Evolutionary conservation across 2,888 invertebrate genomes (phyloP).

Genomic region (Empis livida): DNA sequence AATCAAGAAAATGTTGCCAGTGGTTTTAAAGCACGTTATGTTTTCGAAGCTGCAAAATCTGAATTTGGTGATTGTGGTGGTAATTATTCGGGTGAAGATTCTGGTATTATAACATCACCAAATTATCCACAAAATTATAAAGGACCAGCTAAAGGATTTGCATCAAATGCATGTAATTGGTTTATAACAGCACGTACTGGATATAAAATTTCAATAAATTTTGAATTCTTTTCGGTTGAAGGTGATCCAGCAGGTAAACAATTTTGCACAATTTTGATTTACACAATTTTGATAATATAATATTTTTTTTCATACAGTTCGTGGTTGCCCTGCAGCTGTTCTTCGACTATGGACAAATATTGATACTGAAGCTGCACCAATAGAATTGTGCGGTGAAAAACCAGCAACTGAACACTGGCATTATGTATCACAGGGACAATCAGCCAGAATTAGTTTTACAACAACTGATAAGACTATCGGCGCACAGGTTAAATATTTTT

Average conservation of each 20-base stretch:
- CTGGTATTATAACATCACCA: constrained; percentile 75
- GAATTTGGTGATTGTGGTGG: constrained; percentile 89
- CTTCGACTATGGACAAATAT: constrained; percentile 68
- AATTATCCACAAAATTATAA: constrained; percentile 85
- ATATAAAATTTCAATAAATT: constrained; percentile 80
- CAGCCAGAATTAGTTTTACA: constrained; percentile 84
- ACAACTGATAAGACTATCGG: constrained; percentile 92
- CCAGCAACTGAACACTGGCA: constrained; percentile 62
- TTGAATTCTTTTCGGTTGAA: constrained; percentile 86
- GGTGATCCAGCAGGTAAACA: constrained; percentile 75
- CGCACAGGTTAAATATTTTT: constrained; percentile 40
- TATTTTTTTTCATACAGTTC: constrained; percentile 52
- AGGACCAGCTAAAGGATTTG: constrained; percentile 61
- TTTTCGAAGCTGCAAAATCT: constrained; percentile 79
- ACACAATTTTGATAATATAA: constrained; percentile 1
- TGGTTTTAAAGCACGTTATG: constrained; percentile 92
- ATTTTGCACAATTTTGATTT: neutral
- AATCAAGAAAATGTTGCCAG: constrained; percentile 78
- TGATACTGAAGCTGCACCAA: constrained; percentile 63
- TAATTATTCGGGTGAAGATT: constrained; percentile 73
- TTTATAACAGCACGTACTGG: constrained; percentile 77
- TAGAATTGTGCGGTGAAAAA: constrained; percentile 84
- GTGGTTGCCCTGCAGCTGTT: constrained; percentile 86
- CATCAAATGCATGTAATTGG: constrained; percentile 93
- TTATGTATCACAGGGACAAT: constrained; percentile 74